phyloP scores from a whole-genome alignment of 2,797 vertebrate species.

The Sebastes oblongus region DNA sequence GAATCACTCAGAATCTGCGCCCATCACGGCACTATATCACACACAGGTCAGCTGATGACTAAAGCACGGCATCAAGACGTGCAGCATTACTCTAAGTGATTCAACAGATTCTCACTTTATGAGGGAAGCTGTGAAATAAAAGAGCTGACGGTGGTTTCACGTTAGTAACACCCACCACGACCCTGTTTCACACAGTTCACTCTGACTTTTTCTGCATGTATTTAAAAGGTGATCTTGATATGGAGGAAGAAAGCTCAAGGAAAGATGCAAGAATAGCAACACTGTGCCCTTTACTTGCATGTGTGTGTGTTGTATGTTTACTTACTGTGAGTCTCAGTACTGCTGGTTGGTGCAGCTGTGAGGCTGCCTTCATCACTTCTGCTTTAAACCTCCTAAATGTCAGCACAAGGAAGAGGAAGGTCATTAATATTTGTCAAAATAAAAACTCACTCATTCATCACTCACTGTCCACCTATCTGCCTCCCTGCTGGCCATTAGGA shows the following conservation, averaged over 20 bases:
- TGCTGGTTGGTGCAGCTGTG: neutral
- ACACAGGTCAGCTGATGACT: slow-evolving; percentile 17
- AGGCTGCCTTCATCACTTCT: neutral
- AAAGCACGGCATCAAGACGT: neutral
- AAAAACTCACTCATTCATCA: neutral
- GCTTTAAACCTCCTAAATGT: slow-evolving; percentile 23
- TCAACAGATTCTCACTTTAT: slow-evolving; percentile 33
- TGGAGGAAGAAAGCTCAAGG: neutral
- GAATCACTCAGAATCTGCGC: slow-evolving; percentile 11
- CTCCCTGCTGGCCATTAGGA: neutral
- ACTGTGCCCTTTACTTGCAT: neutral
- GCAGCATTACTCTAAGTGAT: slow-evolving; percentile 2
- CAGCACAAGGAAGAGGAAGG: slow-evolving; percentile 3
- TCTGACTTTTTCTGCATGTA: neutral
- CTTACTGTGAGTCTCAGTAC: neutral
- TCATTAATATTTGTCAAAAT: neutral
- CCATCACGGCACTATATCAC: neutral
- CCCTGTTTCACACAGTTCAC: neutral
- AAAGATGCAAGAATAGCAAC: neutral
- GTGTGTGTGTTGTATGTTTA: neutral
- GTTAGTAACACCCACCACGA: slow-evolving; percentile 2
- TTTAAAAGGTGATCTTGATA: neutral
- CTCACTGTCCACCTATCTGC: neutral
- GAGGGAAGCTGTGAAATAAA: slow-evolving; percentile 49
- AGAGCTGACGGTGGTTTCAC: neutral